Percentiles rank a stretch among this genome's conserved stretches.
phyloP scores from a whole-genome alignment of 2,797 vertebrate species.

The Chelidonichthys spinosus region DNA sequence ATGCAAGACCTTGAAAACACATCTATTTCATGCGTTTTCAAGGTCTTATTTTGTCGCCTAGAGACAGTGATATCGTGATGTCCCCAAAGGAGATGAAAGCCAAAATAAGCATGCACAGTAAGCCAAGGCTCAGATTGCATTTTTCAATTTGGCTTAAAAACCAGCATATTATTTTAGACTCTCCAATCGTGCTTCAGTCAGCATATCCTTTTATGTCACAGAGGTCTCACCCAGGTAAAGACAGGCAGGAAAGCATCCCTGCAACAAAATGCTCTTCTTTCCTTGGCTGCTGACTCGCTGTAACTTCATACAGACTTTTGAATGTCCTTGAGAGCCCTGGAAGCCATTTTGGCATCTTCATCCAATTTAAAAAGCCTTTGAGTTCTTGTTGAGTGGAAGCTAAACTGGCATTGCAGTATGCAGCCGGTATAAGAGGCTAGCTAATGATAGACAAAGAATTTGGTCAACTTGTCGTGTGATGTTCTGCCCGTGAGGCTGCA shows the following conservation, averaged over 20 bases:
- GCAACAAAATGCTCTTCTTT: conserved; percentile 19
- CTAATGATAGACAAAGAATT: conserved; percentile 29
- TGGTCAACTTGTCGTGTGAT: conserved; percentile 9
- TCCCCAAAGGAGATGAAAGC: conserved; percentile 32
- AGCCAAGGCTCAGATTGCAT: conserved; percentile 38
- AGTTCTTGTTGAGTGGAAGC: neutral
- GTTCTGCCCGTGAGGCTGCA: conserved; percentile 11
- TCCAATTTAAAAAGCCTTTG: conserved; percentile 14
- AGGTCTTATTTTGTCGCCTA: conserved; percentile 30
- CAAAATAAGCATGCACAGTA: conserved; percentile 43
- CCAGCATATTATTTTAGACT: conserved; percentile 3
- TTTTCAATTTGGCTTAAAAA: conserved; percentile 39
- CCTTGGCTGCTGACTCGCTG: conserved; percentile 18
- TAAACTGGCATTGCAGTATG: conserved; percentile 1
- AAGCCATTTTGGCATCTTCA: conserved; percentile 25
- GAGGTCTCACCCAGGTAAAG: conserved; percentile 39
- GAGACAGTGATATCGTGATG: conserved; percentile 29
- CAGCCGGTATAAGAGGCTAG: conserved; percentile 10
- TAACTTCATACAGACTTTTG: conserved; percentile 23
- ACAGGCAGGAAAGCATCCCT: conserved; percentile 1
- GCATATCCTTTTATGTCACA: conserved; percentile 1
- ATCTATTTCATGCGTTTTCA: conserved; percentile 3
- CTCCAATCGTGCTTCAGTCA: conserved; percentile 10
- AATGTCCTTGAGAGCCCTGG: conserved; percentile 26
- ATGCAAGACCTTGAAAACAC: neutral